These are phyloP conservation scores for Riparia riparia DNA, from an alignment of 2,113 vertebrate species.

Conservation along the genomic window DNA sequence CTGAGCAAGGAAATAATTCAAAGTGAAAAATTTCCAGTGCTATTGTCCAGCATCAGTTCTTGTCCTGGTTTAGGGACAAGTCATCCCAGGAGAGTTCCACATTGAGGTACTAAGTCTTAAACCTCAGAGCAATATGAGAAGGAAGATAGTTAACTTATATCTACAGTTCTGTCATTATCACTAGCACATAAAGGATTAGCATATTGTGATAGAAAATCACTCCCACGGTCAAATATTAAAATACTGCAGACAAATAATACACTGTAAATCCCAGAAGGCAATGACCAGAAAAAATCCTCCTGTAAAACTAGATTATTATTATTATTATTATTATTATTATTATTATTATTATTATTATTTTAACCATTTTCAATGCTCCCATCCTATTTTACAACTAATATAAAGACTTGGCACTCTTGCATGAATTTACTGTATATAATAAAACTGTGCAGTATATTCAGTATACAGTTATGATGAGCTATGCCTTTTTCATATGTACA, in stretches of 20 bases:
- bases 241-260: background rate
- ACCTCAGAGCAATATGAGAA: background rate
- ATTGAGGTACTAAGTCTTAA: background rate
- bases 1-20: background rate
- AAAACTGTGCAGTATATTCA: background rate
- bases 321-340: background rate
- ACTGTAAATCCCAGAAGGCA: background rate
- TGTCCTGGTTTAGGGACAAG: background rate
- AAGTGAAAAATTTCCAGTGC: background rate
- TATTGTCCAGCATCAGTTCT: background rate
- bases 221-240: constrained; percentile 41
- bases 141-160: background rate
- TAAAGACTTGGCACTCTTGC: background rate
- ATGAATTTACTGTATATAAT: background rate
- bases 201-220: constrained; percentile 46
- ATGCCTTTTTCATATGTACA: background rate
- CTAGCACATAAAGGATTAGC: constrained; percentile 12
- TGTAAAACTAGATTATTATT: background rate
- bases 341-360: background rate
- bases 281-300: background rate
- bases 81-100: background rate
- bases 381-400: background rate
- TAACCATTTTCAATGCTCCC: background rate
- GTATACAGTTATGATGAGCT: background rate
- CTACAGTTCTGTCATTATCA: constrained; percentile 4